Conservation (phyloP, 2,113 vertebrate genomes). For the Phodopus roborovskii region DNA sequence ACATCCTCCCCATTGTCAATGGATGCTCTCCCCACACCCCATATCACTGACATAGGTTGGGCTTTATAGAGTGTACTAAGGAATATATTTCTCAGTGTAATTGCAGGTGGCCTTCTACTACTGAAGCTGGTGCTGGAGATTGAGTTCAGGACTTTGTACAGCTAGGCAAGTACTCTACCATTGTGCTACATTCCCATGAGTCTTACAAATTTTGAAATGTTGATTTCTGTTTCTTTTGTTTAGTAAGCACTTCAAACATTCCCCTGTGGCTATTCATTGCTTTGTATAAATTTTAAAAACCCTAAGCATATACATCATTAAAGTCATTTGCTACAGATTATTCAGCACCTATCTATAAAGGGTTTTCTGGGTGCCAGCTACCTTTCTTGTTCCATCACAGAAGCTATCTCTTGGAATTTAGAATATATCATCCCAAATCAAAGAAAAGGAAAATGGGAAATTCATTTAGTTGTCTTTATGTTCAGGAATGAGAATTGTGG, state of each 20-base stretch:
- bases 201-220: slow-evolving; percentile 23
- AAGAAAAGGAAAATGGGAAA: background rate
- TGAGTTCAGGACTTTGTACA: background rate
- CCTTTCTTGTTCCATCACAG: background rate
- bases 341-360: slow-evolving; percentile 7
- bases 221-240: background rate
- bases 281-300: background rate
- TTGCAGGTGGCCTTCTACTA: background rate
- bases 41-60: background rate
- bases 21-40: background rate
- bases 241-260: slow-evolving; percentile 19
- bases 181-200: background rate
- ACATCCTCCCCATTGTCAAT: fast-evolving
- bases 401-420: background rate
- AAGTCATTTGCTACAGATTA: background rate
- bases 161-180: background rate
- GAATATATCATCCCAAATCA: background rate
- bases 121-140: background rate
- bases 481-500: background rate
- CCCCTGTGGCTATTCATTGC: background rate
- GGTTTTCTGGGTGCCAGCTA: background rate
- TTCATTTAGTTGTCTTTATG: background rate
- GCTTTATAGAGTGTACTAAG: background rate
- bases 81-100: background rate
- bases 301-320: background rate